Base-by-base conservation (phyloP, 2,797 vertebrate genomes). In the Scolopax bukidnonensis region DNA sequence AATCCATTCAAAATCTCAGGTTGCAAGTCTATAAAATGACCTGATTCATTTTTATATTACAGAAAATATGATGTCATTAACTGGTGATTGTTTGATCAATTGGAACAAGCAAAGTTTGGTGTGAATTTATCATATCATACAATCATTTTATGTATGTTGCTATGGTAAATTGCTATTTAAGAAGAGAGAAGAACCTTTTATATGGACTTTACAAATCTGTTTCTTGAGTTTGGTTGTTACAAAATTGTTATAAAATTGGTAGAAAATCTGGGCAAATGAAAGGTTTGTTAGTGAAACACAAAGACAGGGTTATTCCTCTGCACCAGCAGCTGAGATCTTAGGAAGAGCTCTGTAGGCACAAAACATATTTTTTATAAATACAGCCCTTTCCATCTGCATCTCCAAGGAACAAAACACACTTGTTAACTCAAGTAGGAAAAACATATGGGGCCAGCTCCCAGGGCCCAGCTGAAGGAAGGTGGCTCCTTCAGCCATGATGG, bases 201-300 rank as follows among this genome's bases (percentile, higher is more conserved):
- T 23, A 50, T 17, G 25, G 24, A n/a, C 16, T 85, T 77, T 9
- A 38, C 8, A 84, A 65, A 69, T 57, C 2, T 73, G 30, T 75
- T 82, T 67, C 19, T 40, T 77, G 17, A 51, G 69, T 27, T 89
- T 79, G 84, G 28, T 32, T 65, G 16, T 61, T 65, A 47, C 13
- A 33, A 25, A 84, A n/a, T 19, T 69, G 5, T 76, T 13, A 30
- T 32, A 18, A 60, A 51, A 10, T 28, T 69, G 16, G 14, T 48
- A 83, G 48, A 80, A 90, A 94, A 53, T 64, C 60, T 70, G 17
- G 56, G 53, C 17, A 80, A 80, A 77, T 30, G 48, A 80, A 87
- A 68, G 14, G 3, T 3, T n/a, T 83, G n/a, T 48, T 63, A 40
- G 12, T 43, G 16, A 84, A 91, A 73, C 43, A 50, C 1, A 1